A percentile compares a stretch with the other conserved stretches of the same genome.
These are phyloP conservation scores for Netelia inedita DNA, from an alignment of 2,888 invertebrate genomes.

Conservation along the genomic window DNA sequence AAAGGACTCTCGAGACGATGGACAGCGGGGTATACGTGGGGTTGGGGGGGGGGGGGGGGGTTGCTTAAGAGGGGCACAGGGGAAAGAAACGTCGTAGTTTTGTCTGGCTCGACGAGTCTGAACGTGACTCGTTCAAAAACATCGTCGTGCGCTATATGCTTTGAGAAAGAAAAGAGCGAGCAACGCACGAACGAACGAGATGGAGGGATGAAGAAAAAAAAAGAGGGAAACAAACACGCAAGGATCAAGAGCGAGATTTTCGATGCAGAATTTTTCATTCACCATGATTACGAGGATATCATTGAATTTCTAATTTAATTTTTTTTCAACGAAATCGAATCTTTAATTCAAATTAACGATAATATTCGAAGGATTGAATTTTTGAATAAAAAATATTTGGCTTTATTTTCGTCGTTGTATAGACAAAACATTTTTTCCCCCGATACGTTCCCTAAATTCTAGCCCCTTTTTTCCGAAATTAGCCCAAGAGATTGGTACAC, in stretches of 20 bases:
- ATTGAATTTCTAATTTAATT: no score
- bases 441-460: slow-evolving; percentile 1
- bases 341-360: background rate
- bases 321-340: background rate
- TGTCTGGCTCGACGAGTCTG: slow-evolving; percentile 55
- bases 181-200: slow-evolving; percentile 22
- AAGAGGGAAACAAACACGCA: background rate
- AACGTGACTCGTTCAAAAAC: slow-evolving; percentile 68
- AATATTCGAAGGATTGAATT: background rate
- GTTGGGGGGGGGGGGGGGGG: background rate
- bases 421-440: background rate
- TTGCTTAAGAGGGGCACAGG: no score
- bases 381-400: background rate
- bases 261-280: slow-evolving; percentile 22
- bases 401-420: background rate
- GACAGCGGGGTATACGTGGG: background rate
- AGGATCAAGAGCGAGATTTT: slow-evolving; percentile 44
- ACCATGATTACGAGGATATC: background rate
- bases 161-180: slow-evolving; percentile 49
- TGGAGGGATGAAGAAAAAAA: slow-evolving; percentile 18
- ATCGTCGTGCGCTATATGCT: slow-evolving; percentile 40
- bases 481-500: background rate
- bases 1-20: slow-evolving; percentile 52
- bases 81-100: slow-evolving; percentile 36
- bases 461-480: slow-evolving; percentile 33